Evolutionary conservation across 2,888 invertebrate genomes (phyloP).

Genomic region (Tryphoninae sp.): DNA sequence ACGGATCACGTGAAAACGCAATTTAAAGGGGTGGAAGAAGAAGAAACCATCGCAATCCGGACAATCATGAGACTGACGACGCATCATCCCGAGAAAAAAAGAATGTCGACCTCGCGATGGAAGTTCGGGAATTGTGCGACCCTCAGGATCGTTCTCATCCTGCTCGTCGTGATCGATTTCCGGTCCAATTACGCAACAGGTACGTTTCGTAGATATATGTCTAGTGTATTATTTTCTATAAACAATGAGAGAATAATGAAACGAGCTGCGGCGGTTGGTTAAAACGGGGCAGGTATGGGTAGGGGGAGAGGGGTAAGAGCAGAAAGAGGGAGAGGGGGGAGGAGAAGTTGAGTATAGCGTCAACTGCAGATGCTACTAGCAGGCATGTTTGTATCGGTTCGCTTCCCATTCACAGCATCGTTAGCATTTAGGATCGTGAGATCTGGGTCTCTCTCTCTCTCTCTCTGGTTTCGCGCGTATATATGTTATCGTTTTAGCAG

Average conservation of each 20-base stretch:
- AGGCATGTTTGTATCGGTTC: slow-evolving; percentile 45
- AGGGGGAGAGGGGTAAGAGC: too few relatives aligned
- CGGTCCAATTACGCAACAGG: slow-evolving; percentile 59
- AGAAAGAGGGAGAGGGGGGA: background rate
- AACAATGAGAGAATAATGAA: background rate
- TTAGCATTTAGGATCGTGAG: slow-evolving; percentile 78
- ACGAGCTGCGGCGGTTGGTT: too few relatives aligned
- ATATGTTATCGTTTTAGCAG: slow-evolving; percentile 27
- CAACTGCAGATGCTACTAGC: background rate
- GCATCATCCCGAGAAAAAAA: slow-evolving; percentile 21
- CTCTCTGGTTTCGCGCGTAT: background rate
- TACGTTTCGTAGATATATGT: slow-evolving; percentile 18
- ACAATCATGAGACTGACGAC: slow-evolving; percentile 31
- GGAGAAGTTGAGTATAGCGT: background rate
- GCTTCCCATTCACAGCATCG: slow-evolving; percentile 65
- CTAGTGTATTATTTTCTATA: too few relatives aligned
- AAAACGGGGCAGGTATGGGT: too few relatives aligned
- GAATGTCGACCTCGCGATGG: slow-evolving; percentile 24
- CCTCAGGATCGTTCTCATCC: slow-evolving; percentile 41
- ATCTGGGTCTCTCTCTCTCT: slow-evolving; percentile 69
- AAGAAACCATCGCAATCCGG: background rate
- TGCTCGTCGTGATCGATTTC: slow-evolving; percentile 35
- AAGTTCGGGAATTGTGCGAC: slow-evolving; percentile 18
- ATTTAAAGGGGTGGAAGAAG: slow-evolving; percentile 31
- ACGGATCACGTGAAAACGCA: slow-evolving; percentile 43